Base-by-base conservation (phyloP, 2,113 vertebrate species). In the Megalops atlanticus region DNA sequence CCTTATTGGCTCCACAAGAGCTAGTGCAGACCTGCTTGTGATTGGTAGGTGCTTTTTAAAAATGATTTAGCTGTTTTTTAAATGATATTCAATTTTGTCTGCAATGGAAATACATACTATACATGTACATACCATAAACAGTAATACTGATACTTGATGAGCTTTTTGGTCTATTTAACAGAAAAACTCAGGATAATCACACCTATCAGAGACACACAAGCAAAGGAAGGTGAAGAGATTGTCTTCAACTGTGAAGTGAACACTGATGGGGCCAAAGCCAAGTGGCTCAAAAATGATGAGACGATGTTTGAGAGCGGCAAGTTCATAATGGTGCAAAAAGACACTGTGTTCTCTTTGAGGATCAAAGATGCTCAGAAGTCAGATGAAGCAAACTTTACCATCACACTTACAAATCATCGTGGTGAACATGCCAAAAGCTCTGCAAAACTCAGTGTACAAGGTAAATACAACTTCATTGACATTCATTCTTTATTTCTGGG, bases 201-300 rank as follows among this genome's bases (percentile, higher is more conserved):
- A 77, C 97, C 98, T 2, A 93, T 99, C 82, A 99, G 97, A 83
- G 97, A 99, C 90, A 95, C 93, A 0, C 94, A 95, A 58, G 93
- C 92, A 79, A 95, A 88, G 82, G 98, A 99, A 87, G 95, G 95
- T 80, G 92, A 97, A 85, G 98, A 99, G 91, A 92, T 95, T 5
- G 94, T 98, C 69, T 97, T 99, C 85, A 97, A 98, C 92, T 99
- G 98, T 75, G 98, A 99, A 92, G 97, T 98, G 75, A 99, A 99
- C 91, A 93, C 95, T 0, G 98, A 98, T 85, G 96, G 95, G 81
- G 97, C 97, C n/a, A 99, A 98, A 88, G 97, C 96, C 81, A 99
- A 99, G 83, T 99, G 98, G 98, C 94, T 97, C 90, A 97, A 95
- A 93, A 94, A 97, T 73, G 94, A 96, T 0, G 96, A 98, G 83